phyloP scores from a whole-genome alignment of 2,113 vertebrate species.

The Laticauda colubrina region DNA sequence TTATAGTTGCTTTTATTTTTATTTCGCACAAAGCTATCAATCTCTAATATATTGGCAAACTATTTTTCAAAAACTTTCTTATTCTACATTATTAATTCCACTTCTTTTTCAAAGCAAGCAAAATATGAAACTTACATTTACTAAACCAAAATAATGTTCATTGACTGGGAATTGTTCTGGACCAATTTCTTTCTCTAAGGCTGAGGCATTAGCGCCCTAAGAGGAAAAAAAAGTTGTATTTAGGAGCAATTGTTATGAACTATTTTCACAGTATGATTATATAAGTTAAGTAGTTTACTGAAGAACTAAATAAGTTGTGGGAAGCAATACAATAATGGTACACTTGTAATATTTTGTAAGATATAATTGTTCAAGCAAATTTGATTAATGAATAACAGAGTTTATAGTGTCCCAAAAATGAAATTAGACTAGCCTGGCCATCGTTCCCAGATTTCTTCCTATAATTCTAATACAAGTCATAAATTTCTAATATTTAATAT shows the following conservation, averaged over 20 bases:
- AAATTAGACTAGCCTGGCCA: background rate
- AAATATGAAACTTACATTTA: conserved; percentile 75
- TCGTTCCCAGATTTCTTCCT: background rate
- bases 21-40: background rate
- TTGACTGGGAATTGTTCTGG: conserved; percentile 85
- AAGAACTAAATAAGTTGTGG: background rate
- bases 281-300: background rate
- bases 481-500: background rate
- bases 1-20: background rate
- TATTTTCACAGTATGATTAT: background rate
- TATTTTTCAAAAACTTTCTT: background rate
- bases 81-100: background rate
- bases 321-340: background rate
- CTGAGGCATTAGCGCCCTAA: conserved; percentile 86
- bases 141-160: conserved; percentile 85
- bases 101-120: conserved; percentile 30
- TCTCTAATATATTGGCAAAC: background rate
- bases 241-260: conserved; percentile 12
- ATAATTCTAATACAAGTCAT: background rate
- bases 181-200: conserved; percentile 89
- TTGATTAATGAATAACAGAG: background rate
- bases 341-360: background rate
- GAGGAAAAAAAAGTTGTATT: conserved; percentile 37
- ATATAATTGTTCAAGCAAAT: background rate
- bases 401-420: background rate